Evolutionary conservation across 2,113 vertebrate species (phyloP), one percentile per base, ranked within the genome.

Genomic region (Leucosticte australis): DNA sequence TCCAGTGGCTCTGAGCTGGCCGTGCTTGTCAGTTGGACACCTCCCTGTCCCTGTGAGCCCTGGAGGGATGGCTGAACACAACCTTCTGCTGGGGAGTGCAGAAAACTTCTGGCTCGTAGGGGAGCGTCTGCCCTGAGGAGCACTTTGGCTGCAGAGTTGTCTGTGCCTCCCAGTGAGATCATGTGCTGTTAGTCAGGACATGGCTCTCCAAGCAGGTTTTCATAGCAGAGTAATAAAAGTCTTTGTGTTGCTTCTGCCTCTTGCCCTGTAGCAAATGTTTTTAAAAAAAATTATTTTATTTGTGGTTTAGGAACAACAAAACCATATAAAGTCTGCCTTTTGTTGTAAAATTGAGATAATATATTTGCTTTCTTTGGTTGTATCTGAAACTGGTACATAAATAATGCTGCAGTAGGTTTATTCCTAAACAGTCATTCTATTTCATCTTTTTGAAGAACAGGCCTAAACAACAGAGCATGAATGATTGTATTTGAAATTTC

Each of bases 51-150:
- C 3, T 3, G 26, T 10, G 69, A 50, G 59, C 12, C 44, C 47
- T 37, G 46, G 9, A 46, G 7, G 28, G 9, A 0, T 41, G 79
- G 31, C 46, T 80, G 76, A 39, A 2, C 8, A 0, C 0, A 11
- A 10, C 63, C 52, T 56, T 31, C 31, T 63, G 39, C 84, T 31
- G 56, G 31, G 81, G 28, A 75, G 2, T 5, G 21, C 73, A 15
- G 13, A 6, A 3, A 44, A 5, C 13, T 9, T 23, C 0, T 3
- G 11, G 15, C 41, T 70, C 0, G 0, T 6, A 8, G 24, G 31
- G 37, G 47, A 52, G 27, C 50, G 31, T 27, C 44, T 22, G 60
- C 69, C 49, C 78, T 4, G 2, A 41, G 82, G 63, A 79, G 71
- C 62, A 1, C 62, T 39, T 28, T 15, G 71, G 33, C 37, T 23